Evolutionary conservation across 1,140 invertebrate genomes (phyloP).

Genomic region (Phortica variegata): DNA sequence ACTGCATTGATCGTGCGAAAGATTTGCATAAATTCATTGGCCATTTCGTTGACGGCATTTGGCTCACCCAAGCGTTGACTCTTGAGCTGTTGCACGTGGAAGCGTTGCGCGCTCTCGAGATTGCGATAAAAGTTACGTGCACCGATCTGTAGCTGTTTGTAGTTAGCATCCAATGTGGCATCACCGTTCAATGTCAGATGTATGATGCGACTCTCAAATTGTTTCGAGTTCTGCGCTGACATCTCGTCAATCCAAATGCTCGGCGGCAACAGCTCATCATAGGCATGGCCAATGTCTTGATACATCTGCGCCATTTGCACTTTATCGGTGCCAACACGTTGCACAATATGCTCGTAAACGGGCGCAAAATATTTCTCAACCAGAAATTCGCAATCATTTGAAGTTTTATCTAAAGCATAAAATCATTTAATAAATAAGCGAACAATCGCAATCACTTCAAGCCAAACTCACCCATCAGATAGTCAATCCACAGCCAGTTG

Average conservation of each 20-base stretch:
- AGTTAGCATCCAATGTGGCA: conserved; percentile 31
- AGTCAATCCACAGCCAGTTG: conserved; percentile 51
- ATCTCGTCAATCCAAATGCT: conserved; percentile 49
- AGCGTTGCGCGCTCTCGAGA: conserved; percentile 36
- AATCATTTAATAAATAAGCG: background rate
- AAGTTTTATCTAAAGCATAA: background rate
- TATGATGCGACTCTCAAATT: conserved; percentile 36
- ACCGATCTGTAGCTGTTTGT: conserved; percentile 23
- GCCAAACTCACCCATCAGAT: conserved; percentile 42
- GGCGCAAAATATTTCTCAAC: conserved; percentile 32
- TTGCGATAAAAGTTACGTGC: conserved; percentile 44
- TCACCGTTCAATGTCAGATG: conserved; percentile 42
- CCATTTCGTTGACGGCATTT: conserved; percentile 1
- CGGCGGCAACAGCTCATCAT: conserved; percentile 25
- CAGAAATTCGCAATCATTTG: conserved; percentile 33
- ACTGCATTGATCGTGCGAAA: conserved; percentile 31
- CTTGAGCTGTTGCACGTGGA: conserved; percentile 4
- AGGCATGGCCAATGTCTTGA: conserved; percentile 30
- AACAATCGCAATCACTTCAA: background rate
- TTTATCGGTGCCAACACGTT: conserved; percentile 28
- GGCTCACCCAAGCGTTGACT: background rate
- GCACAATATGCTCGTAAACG: conserved; percentile 39
- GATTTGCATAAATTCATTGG: conserved; percentile 26
- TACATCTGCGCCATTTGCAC: conserved; percentile 39
- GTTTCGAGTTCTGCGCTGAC: conserved; percentile 34